Base-by-base conservation (phyloP, 2,888 invertebrate species). In the Leptinotarsa haldemani region DNA sequence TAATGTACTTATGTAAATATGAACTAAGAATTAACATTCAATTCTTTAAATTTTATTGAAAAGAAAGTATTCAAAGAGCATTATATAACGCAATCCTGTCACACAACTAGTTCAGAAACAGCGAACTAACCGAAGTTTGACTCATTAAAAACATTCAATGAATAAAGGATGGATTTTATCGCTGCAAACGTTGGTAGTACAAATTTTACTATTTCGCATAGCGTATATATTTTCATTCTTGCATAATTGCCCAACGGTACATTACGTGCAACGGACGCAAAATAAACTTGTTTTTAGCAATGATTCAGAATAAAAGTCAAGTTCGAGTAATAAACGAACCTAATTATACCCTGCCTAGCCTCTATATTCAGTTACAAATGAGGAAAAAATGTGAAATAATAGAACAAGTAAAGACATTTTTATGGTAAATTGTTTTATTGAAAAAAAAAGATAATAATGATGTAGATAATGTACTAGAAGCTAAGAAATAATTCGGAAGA, bases 181-280 rank as follows among this genome's bases (percentile, higher is more conserved):
- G 52, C 18, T 52, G 9, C 52, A 18, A 52, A 52, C 18, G 18
- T 18, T 18, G n/a, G 52, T 3, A 18, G 52, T 52, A 18, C 52
- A 52, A 18, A 52, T 58, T 58, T 58, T 58, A 58, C 58, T 58
- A 58, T 58, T 58, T 58, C 58, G 20, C 58, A 22, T 58, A 58
- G 20, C 58, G 25, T 58, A 16, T 22, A 40, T 2, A 22, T 25
- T 58, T 58, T 58, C 58, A n/a, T 58, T 15, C 58, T 58, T 58
- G 58, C 58, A 58, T 58, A 58, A 58, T 58, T 4, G 58, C 25
- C 20, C 22, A 58, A 58, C 58, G 58, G 22, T 22, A 58, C 58
- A 58, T 58, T 20, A 58, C 58, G 58, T 58, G 58, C 58, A 58
- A 22, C 58, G 58, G 58, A 58, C 58, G 58, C 22, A 58, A 25